These are phyloP conservation scores for Neogale vison DNA, from an alignment of 2,113 vertebrate genomes.

Conservation along the genomic window DNA sequence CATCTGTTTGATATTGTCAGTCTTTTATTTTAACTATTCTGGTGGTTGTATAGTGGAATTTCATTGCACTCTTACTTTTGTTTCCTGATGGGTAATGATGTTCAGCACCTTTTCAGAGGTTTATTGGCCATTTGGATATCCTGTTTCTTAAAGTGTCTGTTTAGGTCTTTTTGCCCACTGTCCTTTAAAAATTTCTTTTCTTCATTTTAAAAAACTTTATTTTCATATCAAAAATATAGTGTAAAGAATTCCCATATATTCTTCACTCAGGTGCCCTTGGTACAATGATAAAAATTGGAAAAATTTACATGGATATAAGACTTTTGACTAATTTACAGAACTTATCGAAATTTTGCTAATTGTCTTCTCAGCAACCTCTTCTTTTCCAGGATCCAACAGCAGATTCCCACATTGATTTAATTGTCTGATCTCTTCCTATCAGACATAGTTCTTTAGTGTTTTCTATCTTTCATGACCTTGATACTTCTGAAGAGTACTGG, in stretches of 20 bases:
- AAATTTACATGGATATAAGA: background rate
- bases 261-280: background rate
- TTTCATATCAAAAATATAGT: background rate
- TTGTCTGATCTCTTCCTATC: background rate
- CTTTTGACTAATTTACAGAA: background rate
- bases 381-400: background rate
- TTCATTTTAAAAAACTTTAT: background rate
- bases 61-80: background rate
- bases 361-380: background rate
- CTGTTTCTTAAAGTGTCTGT: background rate
- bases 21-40: conserved; percentile 24
- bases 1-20: background rate
- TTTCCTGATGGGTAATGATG: background rate
- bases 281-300: background rate
- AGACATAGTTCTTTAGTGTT: background rate
- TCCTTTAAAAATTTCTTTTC: background rate
- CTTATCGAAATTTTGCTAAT: background rate
- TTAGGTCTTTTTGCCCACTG: background rate
- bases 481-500: background rate
- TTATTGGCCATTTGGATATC: background rate
- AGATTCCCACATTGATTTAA: background rate
- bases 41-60: background rate
- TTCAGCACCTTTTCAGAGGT: background rate
- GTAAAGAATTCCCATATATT: background rate
- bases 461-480: background rate